Base-by-base conservation (phyloP, 2,797 vertebrate species). In the Brachymystax lenok region DNA sequence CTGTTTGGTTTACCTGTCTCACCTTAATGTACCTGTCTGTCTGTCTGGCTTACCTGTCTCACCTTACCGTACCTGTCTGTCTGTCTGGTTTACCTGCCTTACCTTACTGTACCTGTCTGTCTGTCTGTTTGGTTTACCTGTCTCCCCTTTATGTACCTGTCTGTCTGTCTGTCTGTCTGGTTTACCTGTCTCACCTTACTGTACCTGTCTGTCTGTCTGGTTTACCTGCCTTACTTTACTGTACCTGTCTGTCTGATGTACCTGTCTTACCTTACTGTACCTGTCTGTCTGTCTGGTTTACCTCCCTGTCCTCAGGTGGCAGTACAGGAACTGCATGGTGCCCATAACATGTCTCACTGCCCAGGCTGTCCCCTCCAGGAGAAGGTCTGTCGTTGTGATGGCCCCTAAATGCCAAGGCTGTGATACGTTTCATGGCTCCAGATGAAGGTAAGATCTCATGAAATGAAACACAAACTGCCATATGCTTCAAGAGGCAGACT, bases 271-370 rank as follows among this genome's bases (percentile, higher is more conserved):
- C 28, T 28, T 28, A 28, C 28, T 28, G 28, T 28, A 28, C 28
- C 30, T 33, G 4, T 30, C 28, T 30, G 28, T 71, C 81, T 56
- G 77, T 87, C 85, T 84, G 79, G 83, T 88, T 88, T 83, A 82
- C 46, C 79, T 81, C 83, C 84, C 75, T 77, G 83, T 69, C 75
- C 83, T 75, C 27, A 70, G 59, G 24, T 4, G 21, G 67, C 67
- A 64, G 69, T 76, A 76, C 21, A 0, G 52, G 76, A 46, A 35
- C 84, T 13, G 40, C 40, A 46, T 73, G 85, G 83, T 79, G 54
- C 81, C 79, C 70, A 6, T 74, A 51, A 77, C n/a, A 67, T 54
- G 7, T 67, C 27, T 66, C 12, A 12, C 5, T 52, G 61, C 2
- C 1, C 12, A 27, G 35, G 46, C 52, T 46, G 40, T 13, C 7